Percentiles rank a stretch among this genome's conserved stretches.
These are phyloP conservation scores for Crambe crambe DNA, from an alignment of 37 sponge, comb jelly and placozoan genomes.

Conservation along the genomic window DNA sequence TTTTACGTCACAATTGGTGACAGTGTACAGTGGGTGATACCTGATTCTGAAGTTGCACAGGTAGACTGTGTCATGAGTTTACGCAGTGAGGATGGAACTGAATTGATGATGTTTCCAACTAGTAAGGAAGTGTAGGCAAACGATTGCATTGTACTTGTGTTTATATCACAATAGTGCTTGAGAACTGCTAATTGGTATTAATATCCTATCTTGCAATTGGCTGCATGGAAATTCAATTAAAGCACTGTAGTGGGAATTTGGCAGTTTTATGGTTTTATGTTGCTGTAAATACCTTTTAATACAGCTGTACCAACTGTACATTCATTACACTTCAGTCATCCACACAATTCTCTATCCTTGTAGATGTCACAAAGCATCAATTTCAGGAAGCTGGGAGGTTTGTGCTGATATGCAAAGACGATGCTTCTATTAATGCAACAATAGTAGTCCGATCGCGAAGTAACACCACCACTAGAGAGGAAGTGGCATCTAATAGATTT, in stretches of 20 bases:
- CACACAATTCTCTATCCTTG: not conserved
- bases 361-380: not conserved
- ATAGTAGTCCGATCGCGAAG: no score
- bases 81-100: not conserved
- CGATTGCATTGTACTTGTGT: no score
- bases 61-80: not conserved
- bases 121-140: no score
- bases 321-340: no score
- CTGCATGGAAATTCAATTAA: no score
- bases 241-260: no score
- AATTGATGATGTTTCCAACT: not conserved
- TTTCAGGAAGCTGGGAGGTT: constrained; percentile 30
- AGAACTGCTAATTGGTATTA: no score
- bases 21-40: not conserved
- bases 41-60: not conserved
- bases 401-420: constrained; percentile 12
- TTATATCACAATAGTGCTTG: no score
- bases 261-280: no score
- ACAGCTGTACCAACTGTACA: no score
- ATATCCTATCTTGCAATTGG: no score
- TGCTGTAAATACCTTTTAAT: no score
- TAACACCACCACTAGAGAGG: not conserved
- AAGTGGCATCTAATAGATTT: not conserved
- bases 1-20: constrained; percentile 14
- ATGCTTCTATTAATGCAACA: not conserved